Evolutionary conservation across 1,140 invertebrate species (phyloP), one percentile per base, ranked within the genome.

Genomic region (Temnothorax curvispinosus): DNA sequence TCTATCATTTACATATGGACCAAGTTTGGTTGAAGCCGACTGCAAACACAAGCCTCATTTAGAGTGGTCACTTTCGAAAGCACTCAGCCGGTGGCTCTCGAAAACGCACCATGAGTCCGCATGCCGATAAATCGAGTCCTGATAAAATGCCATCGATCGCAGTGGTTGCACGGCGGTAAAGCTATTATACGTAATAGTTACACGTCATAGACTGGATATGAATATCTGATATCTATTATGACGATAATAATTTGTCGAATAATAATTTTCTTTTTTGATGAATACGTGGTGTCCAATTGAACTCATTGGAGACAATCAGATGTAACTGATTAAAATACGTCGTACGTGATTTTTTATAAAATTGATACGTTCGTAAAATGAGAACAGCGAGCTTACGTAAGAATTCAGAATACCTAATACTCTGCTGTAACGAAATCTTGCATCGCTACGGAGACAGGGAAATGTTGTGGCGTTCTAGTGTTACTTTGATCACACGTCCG

Each of bases 1-100:
- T 88, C 90, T 88, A 91, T 91, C 90, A 91, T 91, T 91, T 91
- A 90, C 90, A 91, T 91, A 91, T 91, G 90, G 87, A 88, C 82
- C 77, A 91, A 89, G 76, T 82, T 92, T 91, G 78, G 86, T 86
- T 88, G 82, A 85, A 91, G 90, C 88, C 84, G 90, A 90, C 80
- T 89, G 88, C 91, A 92, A 92, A 92, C 89, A 92, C 91, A 60
- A 82, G 81, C 86, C 88, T 92, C 88, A 89, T 91, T 91, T 90
- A 85, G 75, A 92, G 91, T 88, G 86, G 88, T 91, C 91, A 91
- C 91, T 91, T 92, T 92, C 76, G 86, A 91, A 91, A 90, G 88
- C 88, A 91, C 90, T 92, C 88, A 88, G 87, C 82, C 91, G 64
- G 74, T 50, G 77, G 76, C 84, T 74, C 90, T 91, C 87, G 90